These are phyloP conservation scores for Smittia sp. DNA, from an alignment of 2,888 invertebrate genomes.

Conservation along the genomic window DNA sequence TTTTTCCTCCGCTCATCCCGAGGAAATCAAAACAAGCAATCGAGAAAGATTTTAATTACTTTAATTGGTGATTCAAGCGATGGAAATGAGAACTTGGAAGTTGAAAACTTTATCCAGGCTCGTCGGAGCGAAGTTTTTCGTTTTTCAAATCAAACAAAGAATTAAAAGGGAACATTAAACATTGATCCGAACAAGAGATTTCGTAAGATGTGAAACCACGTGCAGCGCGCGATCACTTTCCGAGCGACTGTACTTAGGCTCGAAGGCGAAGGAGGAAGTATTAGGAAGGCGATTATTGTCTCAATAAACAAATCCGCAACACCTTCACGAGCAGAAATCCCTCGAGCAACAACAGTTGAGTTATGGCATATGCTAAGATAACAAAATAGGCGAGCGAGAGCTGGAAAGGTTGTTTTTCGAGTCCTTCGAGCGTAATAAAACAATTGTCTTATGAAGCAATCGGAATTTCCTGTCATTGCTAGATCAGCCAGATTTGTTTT, in stretches of 20 bases:
- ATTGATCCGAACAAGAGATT: slow-evolving; percentile 15
- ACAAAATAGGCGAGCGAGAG: not conserved
- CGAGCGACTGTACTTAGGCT: not conserved
- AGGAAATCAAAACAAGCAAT: slow-evolving; percentile 37
- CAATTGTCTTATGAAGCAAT: slow-evolving; percentile 32
- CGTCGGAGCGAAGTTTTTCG: not conserved
- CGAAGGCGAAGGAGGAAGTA: slow-evolving; percentile 23
- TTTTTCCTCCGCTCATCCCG: not conserved
- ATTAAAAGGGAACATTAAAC: slow-evolving; percentile 36
- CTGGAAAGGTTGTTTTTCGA: not conserved
- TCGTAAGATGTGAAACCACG: not conserved
- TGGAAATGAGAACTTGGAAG: slow-evolving; percentile 27
- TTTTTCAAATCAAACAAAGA: slow-evolving; percentile 23
- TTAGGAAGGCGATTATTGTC: slow-evolving; percentile 29
- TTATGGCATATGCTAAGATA: slow-evolving; percentile 2
- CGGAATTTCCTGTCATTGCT: slow-evolving; percentile 37
- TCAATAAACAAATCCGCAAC: slow-evolving; percentile 25
- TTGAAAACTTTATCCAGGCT: slow-evolving; percentile 25
- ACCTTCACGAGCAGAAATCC: not conserved
- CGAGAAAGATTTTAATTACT: slow-evolving; percentile 39
- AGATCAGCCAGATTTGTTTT: not conserved
- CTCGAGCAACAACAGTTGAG: slow-evolving; percentile 1
- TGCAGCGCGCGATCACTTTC: not conserved
- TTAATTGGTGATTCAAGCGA: slow-evolving; percentile 26
- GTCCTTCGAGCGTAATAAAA: slow-evolving; percentile 20